Evolutionary conservation across 2,113 vertebrate genomes (phyloP), one percentile per base, ranked within the genome.

Genomic region (Istiophorus platypterus): DNA sequence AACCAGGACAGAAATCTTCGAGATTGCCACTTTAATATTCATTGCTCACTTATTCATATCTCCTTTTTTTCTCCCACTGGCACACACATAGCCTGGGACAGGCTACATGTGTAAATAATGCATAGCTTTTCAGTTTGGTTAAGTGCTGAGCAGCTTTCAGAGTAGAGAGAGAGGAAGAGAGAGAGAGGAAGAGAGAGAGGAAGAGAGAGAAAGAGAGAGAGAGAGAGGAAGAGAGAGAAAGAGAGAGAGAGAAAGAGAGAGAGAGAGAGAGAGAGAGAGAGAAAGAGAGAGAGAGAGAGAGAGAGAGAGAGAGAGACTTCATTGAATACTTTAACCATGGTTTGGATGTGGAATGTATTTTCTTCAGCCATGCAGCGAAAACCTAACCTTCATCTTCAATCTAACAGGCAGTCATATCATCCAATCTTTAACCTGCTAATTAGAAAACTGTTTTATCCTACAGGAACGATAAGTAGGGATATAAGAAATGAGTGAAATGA

Each of bases 41-140:
- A 91, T 85, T 29, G 68, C 76, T 70, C 71, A 84, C 74, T 79
- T 78, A 69, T 83, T 82, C 65, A 18, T 26, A 49, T 56, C 69
- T 84, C 56, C 15, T 75, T 76, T 84, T 64, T 85, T 77, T 27
- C 47, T 27, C 51, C 54, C 45, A 59, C 57, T 34, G 7, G 34
- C 58, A 58, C 58, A 58, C 47, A 56, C 61, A 18, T 5, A 5
- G 56, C 49, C 80, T 13, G 13, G 61, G 64, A 69, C 69, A 65
- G 85, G 54, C 81, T 57, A n/a, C 18, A 17, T 26, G 83, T 73
- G 85, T 92, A 85, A 93, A 91, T 91, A 91, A 92, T 92, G 82
- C 66, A 90, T 77, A 7, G 29, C 71, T 78, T 71, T 82, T 82
- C 47, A 37, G 81, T 75, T 67, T 80, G 69, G 79, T 85, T 86